These are phyloP conservation scores for Melinaea menophilus DNA, from an alignment of 2,888 invertebrate genomes.

Conservation along the genomic window DNA sequence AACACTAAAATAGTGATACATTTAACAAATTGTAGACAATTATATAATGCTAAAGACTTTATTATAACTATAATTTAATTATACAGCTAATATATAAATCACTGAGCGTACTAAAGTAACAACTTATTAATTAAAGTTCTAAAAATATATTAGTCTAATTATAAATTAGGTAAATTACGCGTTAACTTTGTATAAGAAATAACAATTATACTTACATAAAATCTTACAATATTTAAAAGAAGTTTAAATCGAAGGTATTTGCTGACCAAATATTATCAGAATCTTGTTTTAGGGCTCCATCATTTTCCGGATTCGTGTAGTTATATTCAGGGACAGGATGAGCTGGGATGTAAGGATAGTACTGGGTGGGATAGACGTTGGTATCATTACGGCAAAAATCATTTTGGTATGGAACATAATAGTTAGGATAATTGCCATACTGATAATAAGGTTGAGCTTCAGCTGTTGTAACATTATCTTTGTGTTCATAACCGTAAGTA, in stretches of 20 bases:
- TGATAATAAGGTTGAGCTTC: conserved; percentile 14
- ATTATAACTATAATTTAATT: background rate
- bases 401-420: conserved; percentile 6
- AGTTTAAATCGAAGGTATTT: conserved; percentile 31
- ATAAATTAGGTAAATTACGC: conserved; percentile 2
- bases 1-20: background rate
- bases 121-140: background rate
- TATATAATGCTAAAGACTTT: background rate
- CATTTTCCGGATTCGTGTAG: conserved; percentile 13
- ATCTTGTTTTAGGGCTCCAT: background rate
- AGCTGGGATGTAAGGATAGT: conserved; percentile 38
- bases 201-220: background rate
- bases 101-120: conserved; percentile 3
- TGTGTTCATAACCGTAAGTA: conserved; percentile 8
- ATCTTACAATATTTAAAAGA: conserved; percentile 24
- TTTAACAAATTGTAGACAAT: background rate
- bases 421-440: conserved; percentile 8
- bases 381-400: conserved; percentile 32
- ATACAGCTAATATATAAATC: background rate
- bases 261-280: conserved; percentile 31
- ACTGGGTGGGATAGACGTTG: conserved; percentile 45
- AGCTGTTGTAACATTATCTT: conserved; percentile 7
- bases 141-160: background rate
- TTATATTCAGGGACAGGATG: conserved; percentile 20
- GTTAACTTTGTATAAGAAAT: conserved; percentile 1